A percentile compares a stretch with the other conserved stretches of the same genome.
phyloP scores from a whole-genome alignment of 2,113 vertebrate genomes.

The Phalacrocorax aristotelis region DNA sequence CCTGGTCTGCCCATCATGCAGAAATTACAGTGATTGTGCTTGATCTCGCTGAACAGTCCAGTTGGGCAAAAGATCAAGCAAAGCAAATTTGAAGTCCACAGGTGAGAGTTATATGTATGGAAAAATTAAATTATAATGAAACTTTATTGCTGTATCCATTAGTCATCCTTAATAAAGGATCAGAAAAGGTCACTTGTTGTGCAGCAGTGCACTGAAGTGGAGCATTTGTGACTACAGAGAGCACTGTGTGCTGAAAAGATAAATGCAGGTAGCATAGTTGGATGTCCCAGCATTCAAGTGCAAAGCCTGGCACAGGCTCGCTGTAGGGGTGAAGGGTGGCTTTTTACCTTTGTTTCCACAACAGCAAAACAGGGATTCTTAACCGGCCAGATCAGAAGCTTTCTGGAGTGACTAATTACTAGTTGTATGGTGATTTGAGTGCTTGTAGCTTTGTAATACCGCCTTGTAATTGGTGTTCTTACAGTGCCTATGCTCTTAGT shows the following conservation, averaged over 20 bases:
- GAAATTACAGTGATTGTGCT: not conserved
- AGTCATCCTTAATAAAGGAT: constrained; percentile 51
- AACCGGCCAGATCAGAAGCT: constrained; percentile 47
- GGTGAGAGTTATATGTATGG: not conserved
- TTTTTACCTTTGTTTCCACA: constrained; percentile 62
- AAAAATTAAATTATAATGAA: constrained; percentile 54
- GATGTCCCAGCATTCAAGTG: constrained; percentile 20
- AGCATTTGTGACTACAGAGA: constrained; percentile 35
- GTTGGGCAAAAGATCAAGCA: not conserved
- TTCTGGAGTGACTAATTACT: constrained; percentile 64
- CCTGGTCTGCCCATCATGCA: not conserved
- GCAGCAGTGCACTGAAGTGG: constrained; percentile 42
- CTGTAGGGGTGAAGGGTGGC: constrained; percentile 6
- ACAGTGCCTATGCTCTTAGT: constrained; percentile 40
- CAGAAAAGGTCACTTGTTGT: constrained; percentile 63
- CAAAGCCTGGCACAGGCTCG: not conserved
- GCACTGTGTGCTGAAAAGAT: constrained; percentile 6
- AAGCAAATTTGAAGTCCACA: not conserved
- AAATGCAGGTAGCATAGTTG: constrained; percentile 15
- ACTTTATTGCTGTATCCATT: constrained; percentile 59
- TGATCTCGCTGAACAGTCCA: not conserved
- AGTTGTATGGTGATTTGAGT: constrained; percentile 62
- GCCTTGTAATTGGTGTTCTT: constrained; percentile 55
- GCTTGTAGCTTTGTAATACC: constrained; percentile 63
- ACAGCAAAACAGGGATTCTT: constrained; percentile 38